These are phyloP conservation scores for Poecilus cupreus DNA, from an alignment of 2,888 invertebrate species.

Conservation along the genomic window DNA sequence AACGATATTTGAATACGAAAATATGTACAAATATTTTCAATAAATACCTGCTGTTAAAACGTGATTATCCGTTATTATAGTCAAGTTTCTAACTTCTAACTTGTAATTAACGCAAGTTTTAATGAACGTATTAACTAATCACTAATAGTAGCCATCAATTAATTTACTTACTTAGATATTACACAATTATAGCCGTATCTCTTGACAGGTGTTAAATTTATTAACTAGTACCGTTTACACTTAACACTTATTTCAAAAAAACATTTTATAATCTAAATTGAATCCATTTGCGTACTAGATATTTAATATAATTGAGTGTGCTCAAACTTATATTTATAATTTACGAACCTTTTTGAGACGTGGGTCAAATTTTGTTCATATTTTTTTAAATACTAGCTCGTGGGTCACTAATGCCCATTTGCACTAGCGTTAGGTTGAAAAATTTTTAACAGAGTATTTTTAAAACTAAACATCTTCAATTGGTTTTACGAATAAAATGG, in stretches of 20 bases:
- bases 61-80: conserved; percentile 10
- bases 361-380: too few relatives aligned
- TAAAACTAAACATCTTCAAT: too few relatives aligned
- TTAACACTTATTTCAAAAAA: too few relatives aligned
- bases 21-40: neutral
- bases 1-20: neutral
- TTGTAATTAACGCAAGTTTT: neutral
- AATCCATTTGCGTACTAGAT: too few relatives aligned
- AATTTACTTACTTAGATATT: neutral
- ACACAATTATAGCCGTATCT: neutral
- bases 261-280: neutral
- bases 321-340: too few relatives aligned
- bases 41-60: neutral
- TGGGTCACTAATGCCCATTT: too few relatives aligned
- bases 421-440: too few relatives aligned
- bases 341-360: too few relatives aligned
- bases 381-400: too few relatives aligned
- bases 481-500: too few relatives aligned
- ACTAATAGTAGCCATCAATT: neutral
- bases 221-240: neutral
- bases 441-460: too few relatives aligned
- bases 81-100: conserved; percentile 1
- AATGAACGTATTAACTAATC: conserved; percentile 22
- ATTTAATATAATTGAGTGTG: too few relatives aligned
- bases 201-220: neutral